Conservation (phyloP, 2,888 invertebrate genomes). For the Cotesia congregata region DNA sequence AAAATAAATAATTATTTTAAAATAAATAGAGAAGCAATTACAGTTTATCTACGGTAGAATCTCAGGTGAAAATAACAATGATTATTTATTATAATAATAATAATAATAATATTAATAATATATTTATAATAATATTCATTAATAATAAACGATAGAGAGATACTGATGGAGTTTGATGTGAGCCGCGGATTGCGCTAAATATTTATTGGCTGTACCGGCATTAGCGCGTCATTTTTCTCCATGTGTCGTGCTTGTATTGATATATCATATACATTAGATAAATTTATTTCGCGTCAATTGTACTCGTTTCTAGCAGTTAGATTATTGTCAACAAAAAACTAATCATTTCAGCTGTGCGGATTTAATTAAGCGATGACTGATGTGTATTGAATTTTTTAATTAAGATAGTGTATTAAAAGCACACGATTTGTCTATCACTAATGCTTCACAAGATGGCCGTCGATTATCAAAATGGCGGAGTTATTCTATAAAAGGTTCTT, state of each 20-base stretch:
- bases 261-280: not conserved
- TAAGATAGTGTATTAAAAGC: no score
- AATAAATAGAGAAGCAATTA: conserved; percentile 25
- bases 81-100: conserved; percentile 40
- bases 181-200: conserved; percentile 38
- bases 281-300: not conserved
- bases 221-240: conserved; percentile 45
- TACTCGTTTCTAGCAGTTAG: not conserved
- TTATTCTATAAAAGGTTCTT: no score
- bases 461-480: no score
- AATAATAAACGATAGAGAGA: conserved; percentile 31
- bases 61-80: conserved; percentile 44
- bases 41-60: conserved; percentile 42
- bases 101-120: conserved; percentile 21
- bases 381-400: not conserved
- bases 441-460: no score
- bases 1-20: conserved; percentile 16
- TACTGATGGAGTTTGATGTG: conserved; percentile 26
- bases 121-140: conserved; percentile 20
- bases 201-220: conserved; percentile 48
- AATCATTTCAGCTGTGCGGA: not conserved
- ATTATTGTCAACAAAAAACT: not conserved
- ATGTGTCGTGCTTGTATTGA: conserved; percentile 14
- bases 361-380: not conserved
- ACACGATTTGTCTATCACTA: no score